phyloP scores from a whole-genome alignment of 1,140 invertebrate genomes.

The Drosophila prosaltans region DNA sequence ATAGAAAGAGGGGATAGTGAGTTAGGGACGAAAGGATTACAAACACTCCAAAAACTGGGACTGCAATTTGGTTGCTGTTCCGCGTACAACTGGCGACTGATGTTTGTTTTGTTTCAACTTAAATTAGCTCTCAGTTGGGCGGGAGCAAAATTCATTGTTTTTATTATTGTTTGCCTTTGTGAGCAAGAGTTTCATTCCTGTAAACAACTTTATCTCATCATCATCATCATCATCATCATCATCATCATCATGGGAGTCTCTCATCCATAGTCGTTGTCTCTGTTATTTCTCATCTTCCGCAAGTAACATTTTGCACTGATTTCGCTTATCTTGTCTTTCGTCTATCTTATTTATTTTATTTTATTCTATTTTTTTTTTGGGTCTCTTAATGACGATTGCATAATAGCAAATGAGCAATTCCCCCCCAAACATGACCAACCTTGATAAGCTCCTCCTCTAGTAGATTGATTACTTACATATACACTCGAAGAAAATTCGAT shows the following conservation, averaged over 20 bases:
- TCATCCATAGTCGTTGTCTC: not conserved
- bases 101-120: constrained; percentile 66
- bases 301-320: constrained; percentile 45
- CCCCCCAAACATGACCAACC: constrained; percentile 35
- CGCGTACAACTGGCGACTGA: constrained; percentile 52
- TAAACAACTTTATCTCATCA: constrained; percentile 76
- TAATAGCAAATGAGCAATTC: constrained; percentile 39
- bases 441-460: constrained; percentile 20
- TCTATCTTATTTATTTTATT: not conserved
- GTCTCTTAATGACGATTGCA: constrained; percentile 46
- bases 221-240: not conserved
- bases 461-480: constrained; percentile 38
- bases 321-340: constrained; percentile 47
- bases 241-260: not conserved
- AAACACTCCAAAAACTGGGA: constrained; percentile 53
- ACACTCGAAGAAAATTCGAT: constrained; percentile 20
- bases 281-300: constrained; percentile 62
- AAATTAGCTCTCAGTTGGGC: constrained; percentile 64
- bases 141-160: constrained; percentile 47
- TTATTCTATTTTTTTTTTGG: constrained; percentile 33
- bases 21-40: constrained; percentile 28
- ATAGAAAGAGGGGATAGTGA: too few species aligned
- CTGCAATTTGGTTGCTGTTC: constrained; percentile 32
- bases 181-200: constrained; percentile 47
- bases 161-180: constrained; percentile 68